Conservation (phyloP, 1,140 invertebrate genomes). For the Mizuhopecten yessoensis region DNA sequence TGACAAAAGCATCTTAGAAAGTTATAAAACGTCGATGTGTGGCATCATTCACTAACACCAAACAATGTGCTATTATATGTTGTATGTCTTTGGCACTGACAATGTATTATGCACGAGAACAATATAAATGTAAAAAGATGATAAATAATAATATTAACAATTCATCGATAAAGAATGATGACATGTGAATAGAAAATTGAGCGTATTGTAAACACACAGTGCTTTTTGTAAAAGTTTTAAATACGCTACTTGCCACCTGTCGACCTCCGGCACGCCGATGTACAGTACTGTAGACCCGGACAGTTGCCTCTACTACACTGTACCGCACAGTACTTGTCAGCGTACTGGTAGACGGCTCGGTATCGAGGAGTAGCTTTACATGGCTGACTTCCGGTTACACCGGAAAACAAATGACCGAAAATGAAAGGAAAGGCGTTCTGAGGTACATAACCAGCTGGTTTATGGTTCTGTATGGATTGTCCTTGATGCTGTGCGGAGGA, state of each 20-base stretch:
- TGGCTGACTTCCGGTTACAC: neutral
- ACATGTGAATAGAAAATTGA: no score
- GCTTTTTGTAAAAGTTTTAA: neutral
- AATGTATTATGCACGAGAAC: no score
- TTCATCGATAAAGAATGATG: neutral
- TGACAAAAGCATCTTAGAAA: no score
- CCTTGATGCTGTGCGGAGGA: neutral
- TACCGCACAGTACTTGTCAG: slow-evolving; percentile 43
- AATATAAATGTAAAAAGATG: neutral
- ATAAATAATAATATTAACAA: neutral
- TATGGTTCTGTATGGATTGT: neutral
- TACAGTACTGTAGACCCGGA: neutral
- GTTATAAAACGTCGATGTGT: no score
- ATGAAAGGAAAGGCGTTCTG: neutral
- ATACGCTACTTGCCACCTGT: neutral
- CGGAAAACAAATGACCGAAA: neutral
- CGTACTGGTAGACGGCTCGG: slow-evolving; percentile 44
- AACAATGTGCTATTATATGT: no score
- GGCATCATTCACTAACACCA: no score
- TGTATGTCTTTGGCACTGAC: no score
- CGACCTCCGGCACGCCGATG: neutral
- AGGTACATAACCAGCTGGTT: neutral
- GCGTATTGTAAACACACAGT: no score
- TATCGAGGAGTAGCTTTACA: slow-evolving; percentile 43
- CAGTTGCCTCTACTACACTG: slow-evolving; percentile 43